Evolutionary conservation across 2,797 vertebrate species (phyloP), one percentile per base, ranked within the genome.

Genomic region (Pantherophis vulpinus): DNA sequence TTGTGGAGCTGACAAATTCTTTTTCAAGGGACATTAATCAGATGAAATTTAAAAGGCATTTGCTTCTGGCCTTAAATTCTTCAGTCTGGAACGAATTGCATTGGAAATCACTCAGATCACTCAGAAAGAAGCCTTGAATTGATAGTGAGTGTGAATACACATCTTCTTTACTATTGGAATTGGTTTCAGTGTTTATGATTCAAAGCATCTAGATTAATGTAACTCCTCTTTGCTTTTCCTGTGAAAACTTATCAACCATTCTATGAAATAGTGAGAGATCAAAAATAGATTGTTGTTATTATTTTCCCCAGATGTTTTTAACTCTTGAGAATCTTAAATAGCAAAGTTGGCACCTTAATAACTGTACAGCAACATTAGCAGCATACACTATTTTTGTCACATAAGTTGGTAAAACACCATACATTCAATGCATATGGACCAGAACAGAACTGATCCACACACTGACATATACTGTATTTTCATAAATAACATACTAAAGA

Each of bases 1-100:
- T 66, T 96, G 92, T 90, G 79, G 70, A 96, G 95, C 92, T 97
- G 96, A 96, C 91, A 97, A 95, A 96, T 93, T 94, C 37, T 93
- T 92, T 5, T 0, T 87, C 91, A 95, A 97, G 95, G 51, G 90
- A 93, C 70, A 97, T 97, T 97, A 96, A 96, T 97, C 95, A 97
- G 91, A 92, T 95, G 86, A 94, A 97, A 96, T 95, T 91, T 92
- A 95, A 93, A 94, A 96, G 92, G 29, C 32, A 56, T 96, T 97
- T 95, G 89, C 86, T 96, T 96, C 95, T 96, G 92, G 94, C 87
- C 91, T 97, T 96, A 93, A 97, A 74, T n/a, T 95, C 94, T 93
- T 92, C 94, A 87, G 93, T 93, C 93, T 95, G 94, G 95, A 97
- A 97, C 91, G 9, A 95, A 94, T 92, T 92, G 88, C 92, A 90